These are phyloP conservation scores for Ernsta delagoae DNA, from an alignment of 2,888 invertebrate genomes.

Conservation along the genomic window DNA sequence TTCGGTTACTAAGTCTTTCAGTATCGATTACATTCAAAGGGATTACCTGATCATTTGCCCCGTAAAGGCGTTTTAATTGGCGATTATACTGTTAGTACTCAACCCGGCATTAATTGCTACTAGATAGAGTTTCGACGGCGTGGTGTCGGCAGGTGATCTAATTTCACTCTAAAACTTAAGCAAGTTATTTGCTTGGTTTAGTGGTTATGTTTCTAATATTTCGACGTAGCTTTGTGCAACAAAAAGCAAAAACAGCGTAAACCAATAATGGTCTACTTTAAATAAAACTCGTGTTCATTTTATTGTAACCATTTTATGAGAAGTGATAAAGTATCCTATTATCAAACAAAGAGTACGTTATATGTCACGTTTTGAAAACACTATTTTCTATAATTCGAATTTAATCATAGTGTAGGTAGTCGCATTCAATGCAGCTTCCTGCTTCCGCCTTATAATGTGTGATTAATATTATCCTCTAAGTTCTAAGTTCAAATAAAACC, in stretches of 20 bases:
- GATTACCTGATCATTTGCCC: conserved; percentile 27
- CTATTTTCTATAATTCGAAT: too few species aligned
- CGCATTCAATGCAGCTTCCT: too few species aligned
- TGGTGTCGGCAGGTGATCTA: conserved; percentile 6
- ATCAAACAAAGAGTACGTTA: background rate
- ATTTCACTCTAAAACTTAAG: conserved; percentile 2
- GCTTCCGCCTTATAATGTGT: too few species aligned
- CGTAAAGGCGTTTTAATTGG: conserved; percentile 26
- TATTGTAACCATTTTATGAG: too few species aligned
- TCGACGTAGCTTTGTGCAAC: background rate
- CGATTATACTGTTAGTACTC: conserved; percentile 30
- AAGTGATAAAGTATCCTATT: background rate
- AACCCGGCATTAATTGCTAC: conserved; percentile 13
- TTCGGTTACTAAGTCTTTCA: conserved; percentile 16
- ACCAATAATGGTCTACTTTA: too few species aligned
- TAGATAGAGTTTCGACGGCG: conserved; percentile 21
- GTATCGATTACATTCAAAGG: conserved; percentile 26
- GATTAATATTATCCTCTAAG: too few species aligned
- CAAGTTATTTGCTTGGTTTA: background rate
- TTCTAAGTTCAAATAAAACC: too few species aligned
- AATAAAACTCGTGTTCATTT: too few species aligned
- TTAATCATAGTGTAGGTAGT: too few species aligned
- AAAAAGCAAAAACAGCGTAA: too few species aligned
- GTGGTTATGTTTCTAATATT: background rate
- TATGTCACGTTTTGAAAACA: background rate